Evolutionary conservation across 2,888 invertebrate genomes (phyloP), one percentile per base, ranked within the genome.

Genomic region (Nomada lathburiana): DNA sequence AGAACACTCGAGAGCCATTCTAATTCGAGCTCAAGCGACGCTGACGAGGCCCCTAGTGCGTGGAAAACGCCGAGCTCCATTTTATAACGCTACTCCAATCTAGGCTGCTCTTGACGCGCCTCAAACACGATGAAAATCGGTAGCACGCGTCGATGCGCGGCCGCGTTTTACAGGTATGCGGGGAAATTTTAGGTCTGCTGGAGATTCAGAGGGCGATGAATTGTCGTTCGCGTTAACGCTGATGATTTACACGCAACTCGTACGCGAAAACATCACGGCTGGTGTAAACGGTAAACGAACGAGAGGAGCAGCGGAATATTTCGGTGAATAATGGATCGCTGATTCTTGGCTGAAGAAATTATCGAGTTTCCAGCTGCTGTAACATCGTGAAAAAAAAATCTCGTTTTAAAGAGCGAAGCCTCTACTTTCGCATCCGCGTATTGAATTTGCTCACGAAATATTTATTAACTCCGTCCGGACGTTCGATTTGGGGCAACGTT

Each of bases 11-110:
- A 70, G 70, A 53, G 70, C 59, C n/a, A 76, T 76, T 76, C 64
- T 76, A 76, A 79, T 79, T 76, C 79, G 59, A n/a, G 36, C 64
- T 53, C 63, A 76, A 79, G 76, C 70, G 70, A 47, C 64, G 70
- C 70, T 79, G 69, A 76, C 70, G 76, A 79, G 76, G 59, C 23
- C 13, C 20, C 50, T 57, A 11, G 52, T 63, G 36, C 64, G 64
- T 65, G 70, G 70, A 47, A 64, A 70, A 59, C 52, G 59, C n/a
- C 79, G 63, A 42, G 64, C 52, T 10, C 70, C 44, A 64, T 79
- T 79, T 79, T 76, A 64, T 64, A 69, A 76, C 23, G 64, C 47
- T 23, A 69, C 63, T 64, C 11, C 75, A 79, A 69, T 75, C 36
- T n/a, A 53, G 10, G 23, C n/a, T n/a, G 53, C 47, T 26, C 36